phyloP scores from a whole-genome alignment of 2,797 vertebrate genomes.

The Lacerta agilis region DNA sequence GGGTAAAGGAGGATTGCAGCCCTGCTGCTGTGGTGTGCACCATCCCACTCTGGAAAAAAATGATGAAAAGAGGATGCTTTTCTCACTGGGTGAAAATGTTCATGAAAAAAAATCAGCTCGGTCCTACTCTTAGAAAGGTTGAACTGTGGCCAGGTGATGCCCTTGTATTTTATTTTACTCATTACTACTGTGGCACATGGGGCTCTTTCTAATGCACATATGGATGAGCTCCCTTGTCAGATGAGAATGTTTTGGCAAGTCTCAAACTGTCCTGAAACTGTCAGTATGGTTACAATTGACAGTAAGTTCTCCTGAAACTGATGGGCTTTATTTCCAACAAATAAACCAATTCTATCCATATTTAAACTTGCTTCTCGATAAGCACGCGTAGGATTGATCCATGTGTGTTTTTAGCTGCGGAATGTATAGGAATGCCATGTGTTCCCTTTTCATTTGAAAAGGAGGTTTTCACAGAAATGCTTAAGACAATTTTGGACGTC shows the following conservation, averaged over 20 bases:
- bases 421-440: background rate
- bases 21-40: background rate
- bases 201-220: constrained; percentile 7
- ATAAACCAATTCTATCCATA: background rate
- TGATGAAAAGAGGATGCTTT: background rate
- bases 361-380: background rate
- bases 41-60: background rate
- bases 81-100: background rate
- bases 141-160: background rate
- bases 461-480: background rate
- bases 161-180: background rate
- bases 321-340: background rate
- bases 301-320: background rate
- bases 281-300: constrained; percentile 2
- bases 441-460: no score
- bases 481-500: background rate
- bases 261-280: constrained; percentile 34
- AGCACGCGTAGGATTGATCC: background rate
- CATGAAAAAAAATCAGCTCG: background rate
- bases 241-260: background rate
- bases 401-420: background rate
- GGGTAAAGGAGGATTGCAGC: background rate
- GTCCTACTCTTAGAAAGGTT: background rate
- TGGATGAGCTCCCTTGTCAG: background rate
- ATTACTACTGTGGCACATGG: background rate